Evolutionary conservation across 2,113 vertebrate species (phyloP).

Genomic region (Hypomesus transpacificus): DNA sequence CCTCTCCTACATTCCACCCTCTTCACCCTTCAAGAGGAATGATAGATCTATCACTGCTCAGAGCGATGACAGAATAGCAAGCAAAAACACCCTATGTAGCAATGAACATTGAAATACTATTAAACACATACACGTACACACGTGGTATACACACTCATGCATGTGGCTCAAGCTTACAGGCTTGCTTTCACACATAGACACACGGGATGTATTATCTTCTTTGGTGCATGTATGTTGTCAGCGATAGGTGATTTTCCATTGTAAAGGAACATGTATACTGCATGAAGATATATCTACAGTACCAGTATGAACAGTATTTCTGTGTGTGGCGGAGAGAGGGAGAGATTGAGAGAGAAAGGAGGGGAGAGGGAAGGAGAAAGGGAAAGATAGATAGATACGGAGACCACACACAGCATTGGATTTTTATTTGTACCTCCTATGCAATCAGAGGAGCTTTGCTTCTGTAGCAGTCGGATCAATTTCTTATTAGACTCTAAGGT

Average conservation of each 20-base stretch:
- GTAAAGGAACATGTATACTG: constrained; percentile 38
- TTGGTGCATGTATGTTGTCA: constrained; percentile 12
- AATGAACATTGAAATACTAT: constrained; percentile 12
- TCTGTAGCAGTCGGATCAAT: constrained; percentile 31
- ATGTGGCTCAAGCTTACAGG: too few relatives aligned
- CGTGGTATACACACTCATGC: constrained; percentile 16
- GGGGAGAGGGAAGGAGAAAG: not conserved
- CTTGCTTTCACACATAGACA: constrained; percentile 14
- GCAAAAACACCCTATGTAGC: not conserved
- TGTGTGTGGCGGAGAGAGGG: not conserved
- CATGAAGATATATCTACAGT: too few relatives aligned
- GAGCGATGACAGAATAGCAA: not conserved
- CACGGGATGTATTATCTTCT: not conserved
- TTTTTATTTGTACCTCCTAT: constrained; percentile 34
- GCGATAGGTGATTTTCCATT: constrained; percentile 2
- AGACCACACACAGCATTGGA: constrained; percentile 4
- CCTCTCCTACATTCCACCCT: constrained; percentile 12
- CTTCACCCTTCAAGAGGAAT: constrained; percentile 31
- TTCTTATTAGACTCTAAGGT: constrained; percentile 33
- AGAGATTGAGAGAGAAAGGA: constrained; percentile 7
- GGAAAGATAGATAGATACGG: not conserved
- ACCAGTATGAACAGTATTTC: constrained; percentile 49
- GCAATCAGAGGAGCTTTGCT: constrained; percentile 16
- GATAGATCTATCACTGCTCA: constrained; percentile 33
- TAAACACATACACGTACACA: constrained; percentile 1